These are phyloP conservation scores for Nezara viridula DNA, from an alignment of 2,888 invertebrate genomes.

Conservation along the genomic window DNA sequence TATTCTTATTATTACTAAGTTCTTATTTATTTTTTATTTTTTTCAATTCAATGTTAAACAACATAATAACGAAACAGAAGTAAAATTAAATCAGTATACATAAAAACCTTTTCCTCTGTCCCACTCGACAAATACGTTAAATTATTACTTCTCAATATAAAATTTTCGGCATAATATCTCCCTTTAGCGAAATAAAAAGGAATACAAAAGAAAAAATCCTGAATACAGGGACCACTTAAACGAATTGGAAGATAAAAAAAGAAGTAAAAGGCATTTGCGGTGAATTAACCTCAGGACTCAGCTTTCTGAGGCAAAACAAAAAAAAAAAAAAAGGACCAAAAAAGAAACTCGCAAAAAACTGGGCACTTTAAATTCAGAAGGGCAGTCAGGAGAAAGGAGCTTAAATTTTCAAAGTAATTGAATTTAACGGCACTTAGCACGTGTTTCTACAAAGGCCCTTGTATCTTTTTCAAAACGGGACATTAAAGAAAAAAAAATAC, in stretches of 20 bases:
- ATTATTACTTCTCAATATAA: not conserved
- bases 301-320: not conserved
- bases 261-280: not conserved
- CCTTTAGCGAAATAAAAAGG: not conserved
- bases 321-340: not conserved
- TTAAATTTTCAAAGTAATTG: constrained; percentile 41
- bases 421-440: constrained; percentile 9
- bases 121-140: not conserved
- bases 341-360: not conserved
- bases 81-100: too few relatives aligned
- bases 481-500: not conserved
- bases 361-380: constrained; percentile 30
- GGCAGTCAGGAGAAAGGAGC: not conserved
- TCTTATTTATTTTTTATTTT: too few relatives aligned
- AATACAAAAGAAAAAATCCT: constrained; percentile 10
- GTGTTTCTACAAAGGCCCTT: not conserved
- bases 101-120: too few relatives aligned
- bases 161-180: not conserved
- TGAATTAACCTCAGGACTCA: not conserved
- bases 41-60: too few relatives aligned
- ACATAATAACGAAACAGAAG: too few relatives aligned
- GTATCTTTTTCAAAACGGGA: not conserved
- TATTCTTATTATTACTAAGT: too few relatives aligned
- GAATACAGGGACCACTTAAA: constrained; percentile 26
- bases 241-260: not conserved